Conservation (phyloP, 2,888 invertebrate genomes). For the Phoronis australis region DNA sequence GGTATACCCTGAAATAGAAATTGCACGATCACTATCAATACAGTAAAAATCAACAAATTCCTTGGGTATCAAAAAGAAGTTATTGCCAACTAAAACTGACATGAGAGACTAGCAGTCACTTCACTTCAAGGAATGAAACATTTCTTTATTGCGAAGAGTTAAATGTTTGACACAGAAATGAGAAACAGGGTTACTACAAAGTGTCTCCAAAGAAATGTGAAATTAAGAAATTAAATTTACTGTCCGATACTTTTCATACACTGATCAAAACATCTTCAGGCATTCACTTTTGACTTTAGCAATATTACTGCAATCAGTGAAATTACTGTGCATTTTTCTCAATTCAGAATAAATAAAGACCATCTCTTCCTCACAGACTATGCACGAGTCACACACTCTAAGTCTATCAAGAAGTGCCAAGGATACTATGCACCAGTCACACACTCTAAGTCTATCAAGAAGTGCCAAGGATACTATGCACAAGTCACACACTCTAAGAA, state of each 20-base stretch:
- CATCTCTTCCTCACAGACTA: slow-evolving; percentile 12
- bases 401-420: background rate
- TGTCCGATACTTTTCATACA: no score
- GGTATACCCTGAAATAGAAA: slow-evolving; percentile 30
- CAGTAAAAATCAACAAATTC: background rate
- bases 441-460: background rate
- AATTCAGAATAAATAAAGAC: no score
- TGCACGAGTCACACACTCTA: slow-evolving; percentile 1
- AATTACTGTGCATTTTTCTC: no score
- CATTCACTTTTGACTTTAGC: no score
- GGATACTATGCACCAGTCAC: background rate
- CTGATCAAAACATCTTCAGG: no score
- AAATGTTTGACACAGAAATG: no score
- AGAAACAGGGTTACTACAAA: no score
- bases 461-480: background rate
- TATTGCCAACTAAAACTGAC: background rate
- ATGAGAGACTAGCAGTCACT: background rate
- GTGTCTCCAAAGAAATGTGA: no score
- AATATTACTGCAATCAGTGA: no score
- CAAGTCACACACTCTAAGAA: background rate
- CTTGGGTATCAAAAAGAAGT: background rate
- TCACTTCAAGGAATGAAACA: background rate
- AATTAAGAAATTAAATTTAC: no score
- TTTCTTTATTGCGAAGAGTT: no score
- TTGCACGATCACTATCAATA: no score